Evolutionary conservation across 2,113 vertebrate genomes (phyloP), one percentile per base, ranked within the genome.

Genomic region (Aphelocoma coerulescens): DNA sequence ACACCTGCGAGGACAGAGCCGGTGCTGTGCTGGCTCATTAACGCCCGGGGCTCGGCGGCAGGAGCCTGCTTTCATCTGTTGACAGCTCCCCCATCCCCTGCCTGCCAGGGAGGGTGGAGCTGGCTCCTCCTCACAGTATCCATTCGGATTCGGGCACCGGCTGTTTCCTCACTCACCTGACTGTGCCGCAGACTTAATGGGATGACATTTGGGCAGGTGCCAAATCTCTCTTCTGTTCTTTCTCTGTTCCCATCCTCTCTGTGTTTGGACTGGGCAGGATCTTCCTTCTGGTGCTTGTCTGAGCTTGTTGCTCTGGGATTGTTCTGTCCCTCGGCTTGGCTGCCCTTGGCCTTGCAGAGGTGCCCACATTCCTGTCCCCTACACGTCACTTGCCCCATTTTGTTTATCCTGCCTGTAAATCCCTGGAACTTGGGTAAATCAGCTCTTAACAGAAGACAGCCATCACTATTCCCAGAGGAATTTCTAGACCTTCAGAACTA

Each of bases 161-260:
- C 91, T 93, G 89, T 54, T 89, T 68, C 77, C 85, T 43, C 2
- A 16, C 90, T 95, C 93, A 95, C 91, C 96, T 95, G 95, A 94
- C 90, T 95, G 92, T 97, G 97, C 94, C 35, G 88, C 96, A 97
- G 93, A 66, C 95, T 94, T 84, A 95, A 93, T 87, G 87, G 82
- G 80, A 84, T 97, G 91, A 67, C 76, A 37, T 78, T 78, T 96
- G 95, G 91, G 88, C 93, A 32, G 46, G 88, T 52, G 96, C 95
- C 96, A 97, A 44, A 85, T 87, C 86, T 93, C 88, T 63, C 93
- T 91, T 74, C 78, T 96, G 88, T 94, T 94, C 96, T 92, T 73
- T 48, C 65, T 65, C 88, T 88, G 51, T 89, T 96, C 91, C 73
- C 26, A 33, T 94, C 93, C 76, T 95, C 74, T 58, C 79, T 1